Evolutionary conservation across 2,797 vertebrate species (phyloP).

Genomic region (Apogon talboti): DNA sequence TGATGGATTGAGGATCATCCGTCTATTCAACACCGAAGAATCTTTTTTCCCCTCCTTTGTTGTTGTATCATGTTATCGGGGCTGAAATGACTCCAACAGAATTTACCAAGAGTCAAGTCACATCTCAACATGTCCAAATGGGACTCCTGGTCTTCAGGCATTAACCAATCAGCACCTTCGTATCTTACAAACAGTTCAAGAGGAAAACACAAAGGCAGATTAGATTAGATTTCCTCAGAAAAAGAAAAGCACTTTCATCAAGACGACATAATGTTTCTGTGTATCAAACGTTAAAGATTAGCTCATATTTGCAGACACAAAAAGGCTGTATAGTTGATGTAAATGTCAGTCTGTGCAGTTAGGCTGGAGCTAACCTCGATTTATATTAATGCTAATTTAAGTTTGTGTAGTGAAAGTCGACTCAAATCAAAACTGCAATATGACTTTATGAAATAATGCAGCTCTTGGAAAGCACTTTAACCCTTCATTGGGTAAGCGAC

Average conservation of each 20-base stretch:
- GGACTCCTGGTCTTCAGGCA: slow-evolving; percentile 10
- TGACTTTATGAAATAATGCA: too few species aligned
- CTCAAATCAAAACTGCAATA: too few species aligned
- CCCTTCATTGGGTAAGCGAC: too few species aligned
- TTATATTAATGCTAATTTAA: too few species aligned
- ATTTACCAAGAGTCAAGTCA: slow-evolving; percentile 25
- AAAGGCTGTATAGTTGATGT: too few species aligned
- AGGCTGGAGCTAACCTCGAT: too few species aligned
- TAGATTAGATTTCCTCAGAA: not conserved
- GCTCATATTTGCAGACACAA: too few species aligned
- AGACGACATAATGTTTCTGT: too few species aligned
- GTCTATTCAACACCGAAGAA: not conserved
- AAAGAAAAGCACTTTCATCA: not conserved
- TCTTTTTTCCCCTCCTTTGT: slow-evolving; percentile 13
- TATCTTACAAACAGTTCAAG: not conserved
- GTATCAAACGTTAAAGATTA: too few species aligned
- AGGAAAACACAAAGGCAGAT: not conserved
- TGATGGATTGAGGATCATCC: slow-evolving; percentile 32
- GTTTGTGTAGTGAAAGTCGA: too few species aligned
- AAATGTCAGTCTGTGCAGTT: too few species aligned
- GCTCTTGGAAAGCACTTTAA: too few species aligned
- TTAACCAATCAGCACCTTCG: not conserved
- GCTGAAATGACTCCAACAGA: slow-evolving; percentile 5
- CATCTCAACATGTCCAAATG: slow-evolving; percentile 45
- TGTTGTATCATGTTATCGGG: slow-evolving; percentile 15